Percentiles rank a stretch among this genome's conserved stretches.
These are phyloP conservation scores for Geotrypetes seraphini DNA, from an alignment of 2,797 vertebrate species.

Conservation along the genomic window DNA sequence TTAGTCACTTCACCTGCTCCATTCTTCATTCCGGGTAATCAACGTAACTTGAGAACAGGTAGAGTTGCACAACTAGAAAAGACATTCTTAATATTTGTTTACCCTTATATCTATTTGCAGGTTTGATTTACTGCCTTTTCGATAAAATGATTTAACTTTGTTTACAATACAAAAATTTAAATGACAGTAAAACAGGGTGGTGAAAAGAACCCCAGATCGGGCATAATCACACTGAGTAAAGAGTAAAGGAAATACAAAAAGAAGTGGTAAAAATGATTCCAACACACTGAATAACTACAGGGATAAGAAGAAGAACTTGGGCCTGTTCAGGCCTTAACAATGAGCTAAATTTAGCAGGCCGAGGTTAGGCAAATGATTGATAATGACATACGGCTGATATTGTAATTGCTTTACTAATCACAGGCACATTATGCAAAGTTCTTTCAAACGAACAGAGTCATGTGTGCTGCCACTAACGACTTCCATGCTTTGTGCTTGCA, in stretches of 20 bases:
- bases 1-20: too few species aligned
- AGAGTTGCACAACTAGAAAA: fast-evolving
- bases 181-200: too few species aligned
- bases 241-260: too few species aligned
- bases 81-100: too few species aligned
- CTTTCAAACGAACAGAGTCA: slow-evolving; percentile 25
- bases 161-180: too few species aligned
- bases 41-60: too few species aligned
- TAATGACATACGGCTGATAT: slow-evolving; percentile 20
- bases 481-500: slow-evolving; percentile 17
- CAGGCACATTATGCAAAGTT: slow-evolving; percentile 21
- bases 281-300: background rate
- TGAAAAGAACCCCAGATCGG: too few species aligned
- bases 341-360: slow-evolving; percentile 10
- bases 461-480: slow-evolving; percentile 27
- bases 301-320: background rate
- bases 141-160: too few species aligned
- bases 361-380: slow-evolving; percentile 28
- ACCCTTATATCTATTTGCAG: too few species aligned
- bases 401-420: slow-evolving; percentile 33
- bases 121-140: too few species aligned
- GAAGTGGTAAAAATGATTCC: background rate
- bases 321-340: slow-evolving; percentile 9
- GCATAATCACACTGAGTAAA: too few species aligned
- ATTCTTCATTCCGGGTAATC: too few species aligned